Conservation (phyloP, 1,140 invertebrate species). For the Triops longicaudatus region DNA sequence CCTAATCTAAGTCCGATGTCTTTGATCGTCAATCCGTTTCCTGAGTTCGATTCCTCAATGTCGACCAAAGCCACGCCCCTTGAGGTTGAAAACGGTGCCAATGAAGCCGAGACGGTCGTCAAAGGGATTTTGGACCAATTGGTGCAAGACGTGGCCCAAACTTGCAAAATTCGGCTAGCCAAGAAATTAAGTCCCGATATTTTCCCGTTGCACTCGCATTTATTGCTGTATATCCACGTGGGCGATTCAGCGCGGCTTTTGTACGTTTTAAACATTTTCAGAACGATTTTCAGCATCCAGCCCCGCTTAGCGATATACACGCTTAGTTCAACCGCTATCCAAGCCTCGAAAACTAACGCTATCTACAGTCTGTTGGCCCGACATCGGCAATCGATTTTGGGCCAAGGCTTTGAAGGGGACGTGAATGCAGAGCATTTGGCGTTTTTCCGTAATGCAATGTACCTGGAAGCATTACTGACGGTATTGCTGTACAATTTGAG, state of each 20-base stretch:
- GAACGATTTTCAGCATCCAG: constrained; percentile 63
- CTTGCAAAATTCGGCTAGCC: neutral
- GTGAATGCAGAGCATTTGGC: constrained; percentile 40
- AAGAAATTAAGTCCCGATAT: constrained; percentile 35
- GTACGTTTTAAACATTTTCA: constrained; percentile 66
- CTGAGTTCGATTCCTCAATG: constrained; percentile 31
- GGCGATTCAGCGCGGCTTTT: constrained; percentile 68
- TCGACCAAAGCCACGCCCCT: neutral
- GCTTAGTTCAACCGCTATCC: constrained; percentile 58
- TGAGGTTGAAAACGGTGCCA: neutral
- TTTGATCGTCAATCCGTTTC: constrained; percentile 49
- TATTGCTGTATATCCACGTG: constrained; percentile 69
- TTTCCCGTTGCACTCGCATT: constrained; percentile 71
- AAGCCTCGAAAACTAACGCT: constrained; percentile 43
- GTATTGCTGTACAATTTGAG: constrained; percentile 70
- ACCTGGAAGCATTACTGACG: constrained; percentile 69
- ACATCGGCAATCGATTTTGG: constrained; percentile 71
- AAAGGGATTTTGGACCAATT: constrained; percentile 50
- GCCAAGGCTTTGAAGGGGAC: constrained; percentile 66
- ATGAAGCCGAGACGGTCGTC: constrained; percentile 40
- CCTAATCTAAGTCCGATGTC: constrained; percentile 41
- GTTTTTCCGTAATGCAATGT: constrained; percentile 64
- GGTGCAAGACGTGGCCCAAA: constrained; percentile 42
- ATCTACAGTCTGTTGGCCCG: constrained; percentile 52
- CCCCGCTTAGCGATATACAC: constrained; percentile 62